Evolutionary conservation across 2,888 invertebrate species (phyloP).

Genomic region (Galeopsomyia nigrocyanea): DNA sequence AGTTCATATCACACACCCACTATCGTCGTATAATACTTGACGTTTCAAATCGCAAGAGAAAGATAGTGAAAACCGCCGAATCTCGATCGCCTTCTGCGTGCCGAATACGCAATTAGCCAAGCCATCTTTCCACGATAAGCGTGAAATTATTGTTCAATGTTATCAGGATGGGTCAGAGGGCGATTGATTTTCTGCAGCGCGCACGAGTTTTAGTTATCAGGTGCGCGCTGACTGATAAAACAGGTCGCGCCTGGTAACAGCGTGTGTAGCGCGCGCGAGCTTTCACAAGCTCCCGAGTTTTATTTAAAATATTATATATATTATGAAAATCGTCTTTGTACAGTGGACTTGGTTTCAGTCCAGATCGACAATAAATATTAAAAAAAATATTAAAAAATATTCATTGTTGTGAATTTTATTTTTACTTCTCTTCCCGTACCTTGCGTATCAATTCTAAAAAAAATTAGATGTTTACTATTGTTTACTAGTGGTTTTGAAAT

Average conservation of each 20-base stretch:
- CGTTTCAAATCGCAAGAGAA: slow-evolving; percentile 9
- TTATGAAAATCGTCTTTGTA: slow-evolving; percentile 32
- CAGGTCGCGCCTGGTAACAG: slow-evolving; percentile 10
- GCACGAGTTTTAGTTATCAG: not conserved
- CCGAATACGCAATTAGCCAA: not conserved
- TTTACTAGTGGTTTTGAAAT: slow-evolving; percentile 10
- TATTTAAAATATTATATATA: slow-evolving; percentile 15
- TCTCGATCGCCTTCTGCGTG: slow-evolving; percentile 40
- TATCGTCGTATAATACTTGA: not conserved
- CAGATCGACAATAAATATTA: slow-evolving; percentile 41
- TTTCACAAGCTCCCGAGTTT: slow-evolving; percentile 4
- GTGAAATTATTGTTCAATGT: slow-evolving; percentile 1
- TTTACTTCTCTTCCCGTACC: not conserved
- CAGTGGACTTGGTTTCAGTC: slow-evolving; percentile 34
- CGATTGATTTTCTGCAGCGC: slow-evolving; percentile 36
- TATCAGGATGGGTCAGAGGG: slow-evolving; percentile 27
- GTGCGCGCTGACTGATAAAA: not conserved
- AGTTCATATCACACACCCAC: slow-evolving; percentile 3
- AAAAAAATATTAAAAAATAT: slow-evolving; percentile 23
- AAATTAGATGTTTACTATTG: too few species aligned
- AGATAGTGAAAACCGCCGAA: not conserved
- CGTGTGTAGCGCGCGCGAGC: not conserved
- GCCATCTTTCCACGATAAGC: slow-evolving; percentile 15
- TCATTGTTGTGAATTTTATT: slow-evolving; percentile 3
- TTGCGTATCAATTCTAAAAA: not conserved